Percentiles rank a stretch among this genome's conserved stretches.
phyloP scores from a whole-genome alignment of 2,113 vertebrate species.

The Clarias gariepinus region DNA sequence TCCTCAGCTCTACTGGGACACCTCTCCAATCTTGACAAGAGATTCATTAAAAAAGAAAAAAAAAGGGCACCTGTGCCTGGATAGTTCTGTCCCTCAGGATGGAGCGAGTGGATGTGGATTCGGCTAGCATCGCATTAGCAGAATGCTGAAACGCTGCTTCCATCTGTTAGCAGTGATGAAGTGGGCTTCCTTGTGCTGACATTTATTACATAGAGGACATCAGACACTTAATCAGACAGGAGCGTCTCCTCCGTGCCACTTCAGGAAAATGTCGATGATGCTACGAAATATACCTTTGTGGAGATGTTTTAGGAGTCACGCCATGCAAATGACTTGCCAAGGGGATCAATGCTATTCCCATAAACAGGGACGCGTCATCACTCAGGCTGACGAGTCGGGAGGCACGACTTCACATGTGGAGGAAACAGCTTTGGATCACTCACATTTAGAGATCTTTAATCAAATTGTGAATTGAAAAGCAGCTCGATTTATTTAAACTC shows the following conservation, averaged over 20 bases:
- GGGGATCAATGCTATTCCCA: not conserved
- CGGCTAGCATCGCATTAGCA: too few relatives aligned
- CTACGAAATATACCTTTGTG: not conserved
- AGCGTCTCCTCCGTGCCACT: not conserved
- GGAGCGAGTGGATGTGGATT: not conserved
- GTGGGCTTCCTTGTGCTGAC: not conserved
- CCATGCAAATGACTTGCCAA: not conserved
- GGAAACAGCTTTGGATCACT: not conserved
- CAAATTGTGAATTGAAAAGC: not conserved
- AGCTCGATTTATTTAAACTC: not conserved
- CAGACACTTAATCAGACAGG: not conserved
- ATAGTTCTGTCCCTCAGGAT: not conserved
- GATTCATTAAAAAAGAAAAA: not conserved
- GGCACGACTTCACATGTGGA: not conserved
- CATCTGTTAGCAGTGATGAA: slow-evolving; percentile 23
- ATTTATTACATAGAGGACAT: slow-evolving; percentile 8
- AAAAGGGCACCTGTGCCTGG: not conserved
- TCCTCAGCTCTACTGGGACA: slow-evolving; percentile 12
- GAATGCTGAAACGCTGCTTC: not conserved
- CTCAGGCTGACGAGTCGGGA: not conserved
- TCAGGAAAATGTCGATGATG: not conserved
- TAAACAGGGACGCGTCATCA: not conserved
- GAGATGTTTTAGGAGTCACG: not conserved
- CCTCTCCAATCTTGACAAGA: not conserved
- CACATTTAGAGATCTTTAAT: not conserved